Conservation (phyloP, 2,888 invertebrate genomes). For the Heteromurus nitidus region DNA sequence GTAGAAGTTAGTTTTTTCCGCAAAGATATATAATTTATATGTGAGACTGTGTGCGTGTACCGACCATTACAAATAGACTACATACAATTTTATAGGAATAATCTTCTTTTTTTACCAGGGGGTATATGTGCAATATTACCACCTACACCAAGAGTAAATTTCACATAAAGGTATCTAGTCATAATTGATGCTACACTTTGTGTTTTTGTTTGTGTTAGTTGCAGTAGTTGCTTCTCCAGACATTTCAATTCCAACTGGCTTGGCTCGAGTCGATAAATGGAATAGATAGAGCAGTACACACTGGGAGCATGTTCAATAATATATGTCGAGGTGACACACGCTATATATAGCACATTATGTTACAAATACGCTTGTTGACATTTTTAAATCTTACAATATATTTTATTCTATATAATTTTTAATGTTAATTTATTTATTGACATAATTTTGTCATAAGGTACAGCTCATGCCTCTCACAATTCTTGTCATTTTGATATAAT, state of each 20-base stretch:
- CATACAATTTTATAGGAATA: no score
- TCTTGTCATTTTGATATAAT: slow-evolving; percentile 8
- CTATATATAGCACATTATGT: neutral
- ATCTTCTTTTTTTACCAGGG: no score
- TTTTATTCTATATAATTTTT: neutral
- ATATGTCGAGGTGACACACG: neutral
- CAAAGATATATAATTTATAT: neutral
- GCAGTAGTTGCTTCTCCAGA: no score
- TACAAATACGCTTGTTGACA: no score
- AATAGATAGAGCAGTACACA: neutral
- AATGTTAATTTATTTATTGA: neutral
- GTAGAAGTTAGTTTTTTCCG: neutral
- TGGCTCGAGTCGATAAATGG: no score
- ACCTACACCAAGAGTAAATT: no score
- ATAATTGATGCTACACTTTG: no score
- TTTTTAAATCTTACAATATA: neutral
- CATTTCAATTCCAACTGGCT: no score
- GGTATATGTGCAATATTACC: no score
- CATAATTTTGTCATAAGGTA: slow-evolving; percentile 13
- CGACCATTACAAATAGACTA: no score
- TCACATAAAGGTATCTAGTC: no score
- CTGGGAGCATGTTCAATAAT: neutral
- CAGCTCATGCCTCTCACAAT: slow-evolving; percentile 26
- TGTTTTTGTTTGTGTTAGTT: no score
- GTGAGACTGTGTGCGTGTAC: neutral